Conservation (phyloP, 2,797 vertebrate genomes). For the Arrhamphus sclerolepis region DNA sequence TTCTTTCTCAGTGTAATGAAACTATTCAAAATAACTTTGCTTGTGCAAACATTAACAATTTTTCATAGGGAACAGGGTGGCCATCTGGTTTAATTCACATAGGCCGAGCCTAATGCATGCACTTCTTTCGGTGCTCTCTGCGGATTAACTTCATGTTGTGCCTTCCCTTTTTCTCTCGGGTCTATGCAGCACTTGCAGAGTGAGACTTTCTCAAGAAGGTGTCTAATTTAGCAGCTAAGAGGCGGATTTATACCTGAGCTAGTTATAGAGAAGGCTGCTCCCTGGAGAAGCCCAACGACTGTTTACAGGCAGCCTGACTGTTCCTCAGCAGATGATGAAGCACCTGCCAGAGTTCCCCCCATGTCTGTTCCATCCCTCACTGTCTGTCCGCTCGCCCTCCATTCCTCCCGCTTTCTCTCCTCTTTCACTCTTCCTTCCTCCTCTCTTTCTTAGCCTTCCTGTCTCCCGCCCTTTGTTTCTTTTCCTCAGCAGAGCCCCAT, state of each 20-base stretch:
- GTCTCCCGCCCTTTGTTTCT: constrained; percentile 45
- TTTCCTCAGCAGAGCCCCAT: constrained; percentile 52
- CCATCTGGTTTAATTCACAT: constrained; percentile 72
- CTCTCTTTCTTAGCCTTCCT: constrained; percentile 37
- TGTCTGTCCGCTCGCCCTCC: constrained; percentile 61
- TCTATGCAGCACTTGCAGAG: constrained; percentile 70
- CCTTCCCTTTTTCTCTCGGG: constrained; percentile 53
- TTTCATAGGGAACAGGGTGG: constrained; percentile 63
- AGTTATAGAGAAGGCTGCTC: constrained; percentile 86
- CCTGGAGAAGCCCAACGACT: constrained; percentile 82
- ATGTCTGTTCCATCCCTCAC: constrained; percentile 68
- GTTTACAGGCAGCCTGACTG: constrained; percentile 82
- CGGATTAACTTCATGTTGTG: constrained; percentile 64
- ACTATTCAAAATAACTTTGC: constrained; percentile 64
- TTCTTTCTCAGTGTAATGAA: constrained; percentile 63
- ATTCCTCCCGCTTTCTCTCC: constrained; percentile 51
- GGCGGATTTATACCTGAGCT: constrained; percentile 88
- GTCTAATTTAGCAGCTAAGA: constrained; percentile 87
- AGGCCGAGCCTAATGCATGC: constrained; percentile 50
- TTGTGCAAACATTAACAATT: constrained; percentile 61
- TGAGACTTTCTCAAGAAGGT: constrained; percentile 73
- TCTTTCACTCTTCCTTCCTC: constrained; percentile 53
- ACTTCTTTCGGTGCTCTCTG: constrained; percentile 52
- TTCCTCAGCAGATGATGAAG: constrained; percentile 83
- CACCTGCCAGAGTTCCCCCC: constrained; percentile 76